phyloP scores from a whole-genome alignment of 2,113 vertebrate genomes.

The Psilopsiagon aurifrons region DNA sequence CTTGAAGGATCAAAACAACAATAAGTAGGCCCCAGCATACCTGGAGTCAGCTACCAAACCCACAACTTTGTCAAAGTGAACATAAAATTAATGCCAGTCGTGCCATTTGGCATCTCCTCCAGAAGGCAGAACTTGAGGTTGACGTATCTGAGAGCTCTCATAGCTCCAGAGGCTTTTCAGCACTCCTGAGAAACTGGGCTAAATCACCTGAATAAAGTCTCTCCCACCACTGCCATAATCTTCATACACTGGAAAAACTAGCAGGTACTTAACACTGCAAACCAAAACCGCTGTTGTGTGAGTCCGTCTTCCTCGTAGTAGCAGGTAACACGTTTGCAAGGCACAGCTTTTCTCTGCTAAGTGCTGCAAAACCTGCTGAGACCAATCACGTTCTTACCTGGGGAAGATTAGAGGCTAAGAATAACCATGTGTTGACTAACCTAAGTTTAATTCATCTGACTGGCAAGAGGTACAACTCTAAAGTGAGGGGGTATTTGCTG shows the following conservation, averaged over 20 bases:
- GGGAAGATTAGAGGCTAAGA: neutral
- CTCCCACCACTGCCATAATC: neutral
- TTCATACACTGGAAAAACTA: neutral
- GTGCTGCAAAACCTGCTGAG: neutral
- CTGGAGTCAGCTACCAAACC: neutral
- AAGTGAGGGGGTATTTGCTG: neutral
- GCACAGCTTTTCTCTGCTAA: neutral
- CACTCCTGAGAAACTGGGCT: neutral
- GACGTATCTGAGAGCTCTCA: rapidly evolving
- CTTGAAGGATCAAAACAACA: neutral
- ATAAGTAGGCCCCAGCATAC: neutral
- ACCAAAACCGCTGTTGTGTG: neutral
- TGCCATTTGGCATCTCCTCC: neutral
- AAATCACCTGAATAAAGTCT: too few species aligned
- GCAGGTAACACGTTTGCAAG: neutral
- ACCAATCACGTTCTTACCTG: neutral
- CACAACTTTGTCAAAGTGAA: neutral
- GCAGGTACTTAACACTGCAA: neutral
- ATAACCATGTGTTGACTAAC: neutral
- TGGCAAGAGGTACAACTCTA: neutral
- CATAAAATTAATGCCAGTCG: neutral
- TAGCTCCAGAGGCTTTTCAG: neutral
- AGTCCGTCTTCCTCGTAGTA: neutral
- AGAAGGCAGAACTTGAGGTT: neutral
- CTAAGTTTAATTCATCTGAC: neutral